These are phyloP conservation scores for Siphlonurus alternatus DNA, from an alignment of 2,888 invertebrate species.

Conservation along the genomic window DNA sequence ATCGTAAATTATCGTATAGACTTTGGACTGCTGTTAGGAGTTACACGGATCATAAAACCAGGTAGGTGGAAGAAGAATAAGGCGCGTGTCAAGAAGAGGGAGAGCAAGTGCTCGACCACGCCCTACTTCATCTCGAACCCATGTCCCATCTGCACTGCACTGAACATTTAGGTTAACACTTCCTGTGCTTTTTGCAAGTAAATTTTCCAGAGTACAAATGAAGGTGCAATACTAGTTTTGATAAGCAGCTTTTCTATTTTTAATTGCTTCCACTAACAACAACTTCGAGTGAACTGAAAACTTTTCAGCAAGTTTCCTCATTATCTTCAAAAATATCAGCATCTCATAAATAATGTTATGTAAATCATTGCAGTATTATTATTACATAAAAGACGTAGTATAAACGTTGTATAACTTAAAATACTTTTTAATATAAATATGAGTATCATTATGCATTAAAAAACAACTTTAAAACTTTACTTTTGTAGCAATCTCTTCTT, in stretches of 20 bases:
- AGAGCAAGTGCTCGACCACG: neutral
- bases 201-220: too few relatives aligned
- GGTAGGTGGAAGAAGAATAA: neutral
- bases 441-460: too few relatives aligned
- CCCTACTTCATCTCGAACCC: neutral
- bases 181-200: too few relatives aligned
- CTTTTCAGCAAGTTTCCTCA: neutral
- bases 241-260: neutral
- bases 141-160: too few relatives aligned
- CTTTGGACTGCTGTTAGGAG: neutral
- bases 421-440: too few relatives aligned
- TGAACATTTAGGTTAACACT: too few relatives aligned
- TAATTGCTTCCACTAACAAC: neutral
- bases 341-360: neutral
- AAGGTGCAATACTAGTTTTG: too few relatives aligned
- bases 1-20: neutral
- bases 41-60: neutral
- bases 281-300: neutral
- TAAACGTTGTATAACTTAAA: too few relatives aligned
- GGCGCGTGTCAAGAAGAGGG: neutral
- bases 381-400: too few relatives aligned
- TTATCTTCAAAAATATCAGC: neutral
- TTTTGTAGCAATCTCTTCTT: too few relatives aligned
- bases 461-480: too few relatives aligned
- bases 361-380: too few relatives aligned